Base-by-base conservation (phyloP, 1,140 invertebrate genomes). In the Aricia agestis region DNA sequence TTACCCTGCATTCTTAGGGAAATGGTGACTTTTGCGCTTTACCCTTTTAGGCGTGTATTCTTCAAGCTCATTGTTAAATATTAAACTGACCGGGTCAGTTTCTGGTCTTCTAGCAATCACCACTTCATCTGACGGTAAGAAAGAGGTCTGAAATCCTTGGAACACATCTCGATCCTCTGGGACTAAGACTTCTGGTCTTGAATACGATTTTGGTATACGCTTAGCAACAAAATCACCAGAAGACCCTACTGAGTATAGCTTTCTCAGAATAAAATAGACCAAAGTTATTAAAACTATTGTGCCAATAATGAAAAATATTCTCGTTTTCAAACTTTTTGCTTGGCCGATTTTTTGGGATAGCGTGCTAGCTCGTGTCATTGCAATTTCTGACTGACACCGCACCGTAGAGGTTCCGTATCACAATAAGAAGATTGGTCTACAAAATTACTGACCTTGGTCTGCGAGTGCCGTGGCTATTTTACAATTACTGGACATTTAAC, bases 81-180 rank as follows among this genome's bases (percentile, higher is more conserved):
- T 52, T 4, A 52, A 52, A 52, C 13, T 52, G 45, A 15, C 9
- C 6, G 45, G 11, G 71, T 78, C 61, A n/a, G 19, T 19, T 79
- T 76, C 3, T 68, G 68, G 18, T 75, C 66, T 19, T 42, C 77
- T 19, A 9, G 82, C 78, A 13, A 88, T 70, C 36, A 85, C 71
- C 68, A 84, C 76, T 72, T 91, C 87, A 52, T 89, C 86, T 6
- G 71, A 78, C 0, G 89, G 89, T 45, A 90, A 67, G 68, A 91
- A 91, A 41, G 89, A 91, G 0, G 87, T 91, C 11, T 80, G 82
- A 66, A 91, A 91, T 2, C 87, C 89, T 74, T 90, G 75, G 71
- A 90, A 90, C 19, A 91, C 83, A 15, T 91, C 89, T 42, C 89
- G 77, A 42, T 91, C 89, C 41, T 91, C 87, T 25, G 87, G 85